Evolutionary conservation across 1,140 invertebrate species (phyloP).

Genomic region (Lerema accius): DNA sequence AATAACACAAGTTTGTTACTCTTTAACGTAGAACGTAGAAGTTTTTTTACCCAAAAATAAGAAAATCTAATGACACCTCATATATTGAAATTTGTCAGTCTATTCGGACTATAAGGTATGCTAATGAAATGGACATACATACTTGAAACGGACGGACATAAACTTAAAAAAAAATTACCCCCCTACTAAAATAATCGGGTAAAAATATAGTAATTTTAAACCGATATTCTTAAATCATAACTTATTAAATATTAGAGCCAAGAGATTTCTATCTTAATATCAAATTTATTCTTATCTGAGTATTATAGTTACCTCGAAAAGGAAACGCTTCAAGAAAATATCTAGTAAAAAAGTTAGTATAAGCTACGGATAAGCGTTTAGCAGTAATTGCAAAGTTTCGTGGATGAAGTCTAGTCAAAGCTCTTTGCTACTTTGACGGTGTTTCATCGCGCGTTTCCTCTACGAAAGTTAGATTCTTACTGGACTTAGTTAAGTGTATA

Average conservation of each 20-base stretch:
- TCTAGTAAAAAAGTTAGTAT: not conserved
- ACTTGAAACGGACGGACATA: no score
- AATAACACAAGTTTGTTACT: no score
- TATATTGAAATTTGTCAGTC: no score
- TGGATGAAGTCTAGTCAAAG: not conserved
- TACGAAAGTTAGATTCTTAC: not conserved
- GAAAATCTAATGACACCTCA: no score
- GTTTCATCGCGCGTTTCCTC: not conserved
- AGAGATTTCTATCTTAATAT: not conserved
- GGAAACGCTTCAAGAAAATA: not conserved
- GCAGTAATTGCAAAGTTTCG: slow-evolving; percentile 7
- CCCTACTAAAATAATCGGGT: no score
- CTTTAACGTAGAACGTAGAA: no score
- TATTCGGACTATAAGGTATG: no score
- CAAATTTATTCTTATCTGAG: not conserved
- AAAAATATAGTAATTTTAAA: no score
- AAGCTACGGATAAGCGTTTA: slow-evolving; percentile 2
- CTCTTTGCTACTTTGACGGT: not conserved
- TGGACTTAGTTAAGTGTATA: not conserved
- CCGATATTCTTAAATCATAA: no score
- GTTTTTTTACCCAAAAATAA: no score
- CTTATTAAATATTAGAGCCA: not conserved
- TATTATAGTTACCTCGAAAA: not conserved
- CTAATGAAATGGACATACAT: no score
- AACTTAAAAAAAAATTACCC: no score